A percentile compares a stretch with the other conserved stretches of the same genome.
These are phyloP conservation scores for Diplodus sargus DNA, from an alignment of 2,797 vertebrate species.

Conservation along the genomic window DNA sequence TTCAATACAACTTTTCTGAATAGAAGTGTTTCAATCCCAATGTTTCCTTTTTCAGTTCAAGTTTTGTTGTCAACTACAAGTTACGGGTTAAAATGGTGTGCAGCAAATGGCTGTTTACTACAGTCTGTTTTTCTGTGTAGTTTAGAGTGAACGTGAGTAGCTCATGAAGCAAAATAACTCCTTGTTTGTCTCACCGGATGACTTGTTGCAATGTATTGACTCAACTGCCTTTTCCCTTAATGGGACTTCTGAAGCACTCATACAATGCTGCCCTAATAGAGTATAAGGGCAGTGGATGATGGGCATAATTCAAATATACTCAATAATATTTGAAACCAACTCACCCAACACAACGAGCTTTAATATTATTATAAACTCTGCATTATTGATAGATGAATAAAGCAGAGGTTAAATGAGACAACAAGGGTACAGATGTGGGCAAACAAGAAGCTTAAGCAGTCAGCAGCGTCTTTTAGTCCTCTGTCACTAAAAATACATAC, in stretches of 20 bases:
- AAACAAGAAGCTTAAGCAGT: constrained; percentile 5
- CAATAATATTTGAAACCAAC: constrained; percentile 26
- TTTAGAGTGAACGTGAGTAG: background rate
- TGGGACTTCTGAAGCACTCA: background rate
- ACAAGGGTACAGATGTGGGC: constrained; percentile 9
- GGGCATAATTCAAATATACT: constrained; percentile 22
- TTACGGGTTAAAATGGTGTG: background rate
- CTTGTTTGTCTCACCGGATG: background rate
- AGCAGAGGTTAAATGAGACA: constrained; percentile 11
- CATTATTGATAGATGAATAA: background rate
- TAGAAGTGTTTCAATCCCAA: no score
- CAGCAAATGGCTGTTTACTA: background rate
- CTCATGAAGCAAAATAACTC: constrained; percentile 3
- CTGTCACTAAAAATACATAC: background rate
- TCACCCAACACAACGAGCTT: constrained; percentile 13
- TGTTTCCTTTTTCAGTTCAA: no score
- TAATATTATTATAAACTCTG: no score
- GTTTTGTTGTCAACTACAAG: background rate
- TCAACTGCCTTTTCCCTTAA: background rate
- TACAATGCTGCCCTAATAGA: background rate
- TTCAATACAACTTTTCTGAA: no score
- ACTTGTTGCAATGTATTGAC: background rate
- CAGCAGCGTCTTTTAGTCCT: background rate
- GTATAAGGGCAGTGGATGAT: constrained; percentile 7
- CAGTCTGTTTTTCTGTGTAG: background rate